These are phyloP conservation scores for Dasysyrphus tricinctus DNA, from an alignment of 2,888 invertebrate species.

Conservation along the genomic window DNA sequence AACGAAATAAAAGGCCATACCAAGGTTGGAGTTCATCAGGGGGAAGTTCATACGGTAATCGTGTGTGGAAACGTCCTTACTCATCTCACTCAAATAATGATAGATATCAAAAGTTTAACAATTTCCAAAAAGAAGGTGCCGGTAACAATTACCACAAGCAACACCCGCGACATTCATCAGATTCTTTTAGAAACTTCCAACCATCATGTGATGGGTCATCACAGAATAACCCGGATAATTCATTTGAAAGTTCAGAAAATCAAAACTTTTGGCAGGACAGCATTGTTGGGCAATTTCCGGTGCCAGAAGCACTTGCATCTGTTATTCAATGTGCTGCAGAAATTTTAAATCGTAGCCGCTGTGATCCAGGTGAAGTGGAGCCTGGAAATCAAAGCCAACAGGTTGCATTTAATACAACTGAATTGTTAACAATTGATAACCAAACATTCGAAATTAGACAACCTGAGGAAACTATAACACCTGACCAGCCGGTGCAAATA, in stretches of 20 bases:
- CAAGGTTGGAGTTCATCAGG: conserved; percentile 23
- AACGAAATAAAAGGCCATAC: conserved; percentile 7
- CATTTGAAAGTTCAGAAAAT: neutral
- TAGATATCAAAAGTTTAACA: neutral
- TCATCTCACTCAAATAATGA: conserved; percentile 11
- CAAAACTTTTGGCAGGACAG: neutral
- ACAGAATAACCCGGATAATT: neutral
- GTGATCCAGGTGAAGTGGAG: neutral
- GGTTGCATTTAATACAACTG: neutral
- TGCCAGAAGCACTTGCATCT: neutral
- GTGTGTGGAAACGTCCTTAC: conserved; percentile 38
- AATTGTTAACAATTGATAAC: neutral
- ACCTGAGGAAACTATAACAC: neutral
- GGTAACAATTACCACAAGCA: neutral
- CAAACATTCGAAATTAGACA: neutral
- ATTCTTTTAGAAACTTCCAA: neutral
- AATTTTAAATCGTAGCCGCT: neutral
- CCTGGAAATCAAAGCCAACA: neutral
- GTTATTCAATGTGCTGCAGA: neutral
- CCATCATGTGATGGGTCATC: neutral
- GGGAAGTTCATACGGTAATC: conserved; percentile 28
- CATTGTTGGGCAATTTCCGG: neutral
- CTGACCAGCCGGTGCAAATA: neutral
- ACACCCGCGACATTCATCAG: neutral
- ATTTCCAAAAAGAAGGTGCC: neutral